phyloP scores from a whole-genome alignment of 53 echinoderm and acorn worm genomes.

The Patiria pectinifera region DNA sequence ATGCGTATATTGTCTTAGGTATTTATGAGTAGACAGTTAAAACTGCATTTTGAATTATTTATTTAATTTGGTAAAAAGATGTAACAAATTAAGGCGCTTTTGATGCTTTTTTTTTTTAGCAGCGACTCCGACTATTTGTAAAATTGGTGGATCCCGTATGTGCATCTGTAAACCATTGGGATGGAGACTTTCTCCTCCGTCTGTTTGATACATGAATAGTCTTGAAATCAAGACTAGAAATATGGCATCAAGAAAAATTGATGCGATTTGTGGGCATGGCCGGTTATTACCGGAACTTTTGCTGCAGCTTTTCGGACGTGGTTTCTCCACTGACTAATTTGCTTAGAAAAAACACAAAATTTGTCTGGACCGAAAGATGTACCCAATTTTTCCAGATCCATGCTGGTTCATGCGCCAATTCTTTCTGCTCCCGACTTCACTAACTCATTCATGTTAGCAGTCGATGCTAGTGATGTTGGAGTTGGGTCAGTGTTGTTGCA shows the following conservation, averaged over 20 bases:
- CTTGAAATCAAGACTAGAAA: too few relatives aligned
- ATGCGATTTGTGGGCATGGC: slow-evolving; percentile 33
- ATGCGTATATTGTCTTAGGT: too few relatives aligned
- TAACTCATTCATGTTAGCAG: not conserved
- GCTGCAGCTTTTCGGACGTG: slow-evolving; percentile 14
- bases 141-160: too few relatives aligned
- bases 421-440: not conserved
- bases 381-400: not conserved
- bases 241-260: slow-evolving; percentile 1
- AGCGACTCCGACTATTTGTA: too few relatives aligned
- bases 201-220: too few relatives aligned
- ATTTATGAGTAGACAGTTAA: too few relatives aligned
- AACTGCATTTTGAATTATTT: too few relatives aligned
- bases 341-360: not conserved
- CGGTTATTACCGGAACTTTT: slow-evolving; percentile 25
- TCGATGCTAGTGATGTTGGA: slow-evolving; percentile 15
- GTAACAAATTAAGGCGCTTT: too few relatives aligned
- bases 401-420: not conserved
- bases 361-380: slow-evolving; percentile 15
- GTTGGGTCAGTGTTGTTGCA: slow-evolving; percentile 61
- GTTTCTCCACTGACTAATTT: slow-evolving; percentile 18
- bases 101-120: too few relatives aligned
- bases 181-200: too few relatives aligned
- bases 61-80: too few relatives aligned
- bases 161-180: too few relatives aligned